Conservation (phyloP, 2,797 vertebrate species). For the Phrynocephalus forsythii region DNA sequence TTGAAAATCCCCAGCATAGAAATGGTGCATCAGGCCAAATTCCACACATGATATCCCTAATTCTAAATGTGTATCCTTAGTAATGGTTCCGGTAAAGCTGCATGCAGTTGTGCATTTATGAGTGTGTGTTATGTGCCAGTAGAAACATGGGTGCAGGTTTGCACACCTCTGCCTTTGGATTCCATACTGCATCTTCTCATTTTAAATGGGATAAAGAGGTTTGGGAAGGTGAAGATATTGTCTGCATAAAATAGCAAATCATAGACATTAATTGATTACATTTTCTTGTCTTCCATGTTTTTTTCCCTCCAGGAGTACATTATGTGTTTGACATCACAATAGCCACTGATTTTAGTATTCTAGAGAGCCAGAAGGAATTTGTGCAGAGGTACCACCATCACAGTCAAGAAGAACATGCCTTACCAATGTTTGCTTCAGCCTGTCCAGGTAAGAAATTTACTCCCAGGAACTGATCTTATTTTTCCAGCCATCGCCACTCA, state of each 20-base stretch:
- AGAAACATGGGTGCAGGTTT: background rate
- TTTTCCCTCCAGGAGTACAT: slow-evolving; percentile 82
- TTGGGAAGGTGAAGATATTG: background rate
- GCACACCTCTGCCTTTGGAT: accelerated
- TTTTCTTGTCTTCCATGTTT: background rate
- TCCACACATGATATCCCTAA: background rate
- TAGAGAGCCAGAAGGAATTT: slow-evolving; percentile 95
- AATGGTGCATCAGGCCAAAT: background rate
- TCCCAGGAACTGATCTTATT: background rate
- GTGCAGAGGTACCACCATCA: slow-evolving; percentile 88
- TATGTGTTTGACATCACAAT: slow-evolving; percentile 92
- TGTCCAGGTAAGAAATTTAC: slow-evolving; percentile 87
- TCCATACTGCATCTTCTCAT: background rate
- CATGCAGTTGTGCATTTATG: too few relatives aligned
- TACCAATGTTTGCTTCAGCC: slow-evolving; percentile 97
- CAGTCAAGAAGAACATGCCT: slow-evolving; percentile 85
- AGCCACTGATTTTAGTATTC: slow-evolving; percentile 93
- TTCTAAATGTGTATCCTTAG: too few relatives aligned
- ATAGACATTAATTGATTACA: background rate
- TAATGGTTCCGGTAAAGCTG: background rate
- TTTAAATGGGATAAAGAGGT: background rate
- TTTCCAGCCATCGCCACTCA: background rate
- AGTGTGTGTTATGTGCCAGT: background rate
- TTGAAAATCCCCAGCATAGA: background rate
- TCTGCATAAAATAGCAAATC: background rate